phyloP scores from a whole-genome alignment of 2,113 vertebrate genomes.

The Ophiodon elongatus region DNA sequence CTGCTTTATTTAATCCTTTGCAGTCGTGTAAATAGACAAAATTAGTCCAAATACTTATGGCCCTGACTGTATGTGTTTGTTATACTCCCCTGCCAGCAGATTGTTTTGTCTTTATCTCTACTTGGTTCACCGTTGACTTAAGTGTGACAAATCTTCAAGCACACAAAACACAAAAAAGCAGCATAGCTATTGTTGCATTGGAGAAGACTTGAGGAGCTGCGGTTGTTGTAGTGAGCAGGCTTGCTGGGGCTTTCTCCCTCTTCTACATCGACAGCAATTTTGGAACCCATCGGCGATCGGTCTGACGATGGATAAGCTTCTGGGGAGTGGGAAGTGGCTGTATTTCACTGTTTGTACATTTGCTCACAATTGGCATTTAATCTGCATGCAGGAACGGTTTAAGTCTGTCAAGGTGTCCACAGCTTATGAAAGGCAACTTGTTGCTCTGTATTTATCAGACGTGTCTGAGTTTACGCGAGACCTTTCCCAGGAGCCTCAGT shows the following conservation, averaged over 20 bases:
- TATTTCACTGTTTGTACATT: neutral
- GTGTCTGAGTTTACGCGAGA: conserved; percentile 4
- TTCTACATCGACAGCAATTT: neutral
- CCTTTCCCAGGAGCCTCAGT: neutral
- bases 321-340: no score
- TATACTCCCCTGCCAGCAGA: conserved; percentile 11
- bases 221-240: conserved; percentile 29
- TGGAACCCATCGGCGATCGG: neutral
- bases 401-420: neutral
- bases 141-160: neutral
- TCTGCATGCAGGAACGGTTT: neutral
- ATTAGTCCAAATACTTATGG: no score
- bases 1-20: no score
- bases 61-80: conserved; percentile 2
- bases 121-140: neutral
- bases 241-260: conserved; percentile 28
- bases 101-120: conserved; percentile 17
- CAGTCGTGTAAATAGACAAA: no score
- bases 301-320: neutral
- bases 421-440: neutral
- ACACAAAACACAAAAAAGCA: neutral
- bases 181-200: neutral
- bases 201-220: neutral
- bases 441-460: conserved; percentile 4
- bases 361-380: neutral